Evolutionary conservation across 2,113 vertebrate species (phyloP), one percentile per base, ranked within the genome.

Genomic region (Ifrita kowaldi): DNA sequence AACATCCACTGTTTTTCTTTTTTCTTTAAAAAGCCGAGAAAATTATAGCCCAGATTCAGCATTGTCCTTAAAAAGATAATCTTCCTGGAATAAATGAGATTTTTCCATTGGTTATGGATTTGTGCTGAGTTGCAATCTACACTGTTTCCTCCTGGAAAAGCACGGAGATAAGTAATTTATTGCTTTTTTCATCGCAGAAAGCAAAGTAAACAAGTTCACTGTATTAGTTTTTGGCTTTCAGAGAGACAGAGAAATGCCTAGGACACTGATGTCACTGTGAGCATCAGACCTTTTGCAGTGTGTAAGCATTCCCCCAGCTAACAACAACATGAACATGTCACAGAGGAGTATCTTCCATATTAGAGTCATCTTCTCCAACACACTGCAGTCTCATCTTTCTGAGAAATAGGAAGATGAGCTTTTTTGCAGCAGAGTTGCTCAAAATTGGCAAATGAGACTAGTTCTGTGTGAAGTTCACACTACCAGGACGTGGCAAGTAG

Each of bases 81-180:
- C 69, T 87, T 69, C 53, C 32, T 16, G 4, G 33, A 91, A 89
- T 44, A 91, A 79, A 87, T 23, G 27, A 76, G 93, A 89, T 37
- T 67, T 71, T 67, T 63, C 56, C 44, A 81, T 33, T 4, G 2
- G 63, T 60, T 93, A 89, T 1, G 4, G 68, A 44, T 84, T 92
- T 94, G 76, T 90, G 64, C 85, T 84, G 88, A 96, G 57, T 71
- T 92, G 65, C 90, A 90, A 35, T 77, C 73, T 57, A 70, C 11
- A 60, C 71, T 15, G 11, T 74, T 81, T 90, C 44, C 79, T 95
- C 56, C 85, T 89, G 47, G 44, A 96, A 91, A 88, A 77, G 55
- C 59, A 63, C 0, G 0, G 14, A 83, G 81, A 50, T 53, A 95
- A 91, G 81, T 62, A 8, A 87, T 53, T 80, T 86, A 75, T 60